phyloP scores from a whole-genome alignment of 2,888 invertebrate genomes.

The Branchinecta sandiegonensis region DNA sequence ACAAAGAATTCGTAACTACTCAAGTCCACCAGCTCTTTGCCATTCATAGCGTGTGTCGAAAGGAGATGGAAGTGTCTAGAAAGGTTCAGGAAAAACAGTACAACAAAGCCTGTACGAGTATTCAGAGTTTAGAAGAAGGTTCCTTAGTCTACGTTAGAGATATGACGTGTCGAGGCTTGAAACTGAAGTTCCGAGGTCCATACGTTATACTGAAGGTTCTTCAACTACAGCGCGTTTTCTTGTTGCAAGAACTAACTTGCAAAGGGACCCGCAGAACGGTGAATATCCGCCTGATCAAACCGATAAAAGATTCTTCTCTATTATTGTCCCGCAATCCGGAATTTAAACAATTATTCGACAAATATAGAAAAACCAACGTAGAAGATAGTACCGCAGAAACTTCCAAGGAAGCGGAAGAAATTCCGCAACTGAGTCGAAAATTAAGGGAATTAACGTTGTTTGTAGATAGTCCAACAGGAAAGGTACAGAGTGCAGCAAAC shows the following conservation, averaged over 20 bases:
- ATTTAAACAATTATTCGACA: too few species aligned
- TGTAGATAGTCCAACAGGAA: too few species aligned
- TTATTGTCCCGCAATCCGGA: not conserved
- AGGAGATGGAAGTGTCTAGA: not conserved
- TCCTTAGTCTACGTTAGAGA: not conserved
- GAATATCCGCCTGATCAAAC: not conserved
- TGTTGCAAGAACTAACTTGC: not conserved
- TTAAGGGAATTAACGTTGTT: too few species aligned
- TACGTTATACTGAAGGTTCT: not conserved
- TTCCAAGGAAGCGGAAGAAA: too few species aligned
- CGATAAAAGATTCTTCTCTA: slow-evolving; percentile 5
- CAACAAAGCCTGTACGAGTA: not conserved
- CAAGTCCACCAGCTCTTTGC: not conserved
- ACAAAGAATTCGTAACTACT: not conserved
- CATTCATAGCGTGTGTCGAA: not conserved
- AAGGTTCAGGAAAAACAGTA: not conserved
- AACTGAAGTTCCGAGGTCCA: not conserved
- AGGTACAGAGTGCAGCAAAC: too few species aligned
- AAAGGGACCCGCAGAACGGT: not conserved
- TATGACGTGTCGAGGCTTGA: not conserved
- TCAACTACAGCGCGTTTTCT: not conserved
- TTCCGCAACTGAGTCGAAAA: too few species aligned
- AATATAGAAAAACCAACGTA: too few species aligned
- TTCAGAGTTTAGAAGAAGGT: not conserved
- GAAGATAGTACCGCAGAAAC: too few species aligned